Evolutionary conservation across 2,888 invertebrate species (phyloP), one percentile per base, ranked within the genome.

Genomic region (Cryptocephalus moraei): DNA sequence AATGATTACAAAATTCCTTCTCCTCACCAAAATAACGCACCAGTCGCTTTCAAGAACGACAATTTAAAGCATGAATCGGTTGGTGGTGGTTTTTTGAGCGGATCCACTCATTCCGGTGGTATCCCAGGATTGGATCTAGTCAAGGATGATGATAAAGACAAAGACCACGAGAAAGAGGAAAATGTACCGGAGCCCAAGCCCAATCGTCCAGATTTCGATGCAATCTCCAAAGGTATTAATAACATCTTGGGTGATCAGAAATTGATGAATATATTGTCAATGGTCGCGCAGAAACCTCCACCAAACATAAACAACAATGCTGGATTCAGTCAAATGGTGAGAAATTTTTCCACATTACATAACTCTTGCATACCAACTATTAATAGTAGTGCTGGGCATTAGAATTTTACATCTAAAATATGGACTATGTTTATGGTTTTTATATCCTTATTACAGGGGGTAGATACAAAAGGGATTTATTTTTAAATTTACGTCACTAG

Each of bases 91-190:
- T 59, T 60, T 47, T 46, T 60, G 39, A 47, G 54, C 1, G 43
- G 52, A 9, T 50, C 54, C 10, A 33, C 52, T 33, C 49, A 60
- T 31, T 59, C 63, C 44, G 78, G 77, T 58, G 81, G 79, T 39
- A 86, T 86, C 61, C 86, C 86, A 9, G 86, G 86, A 0, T 73
- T 86, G 48, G 86, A 86, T 73, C 74, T 86, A 49, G 80, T 83
- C 9, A 74, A 73, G 52, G 76, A 77, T 4, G 62, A 49, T 33
- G 41, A 13, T 69, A 69, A 39, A 32, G 51, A 52, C 4, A n/a
- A 6, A 6, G 36, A 36, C 3, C 2, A 2, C 36, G 36, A 36
- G 10, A 11, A 40, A 8, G 39, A 45, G 12, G 22, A 42, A 8
- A 33, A 22, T 33, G 40, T 59, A 48, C n/a, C n/a, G n/a, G 12